These are phyloP conservation scores for Eristalis intricaria DNA, from an alignment of 2,888 invertebrate species.

Conservation along the genomic window DNA sequence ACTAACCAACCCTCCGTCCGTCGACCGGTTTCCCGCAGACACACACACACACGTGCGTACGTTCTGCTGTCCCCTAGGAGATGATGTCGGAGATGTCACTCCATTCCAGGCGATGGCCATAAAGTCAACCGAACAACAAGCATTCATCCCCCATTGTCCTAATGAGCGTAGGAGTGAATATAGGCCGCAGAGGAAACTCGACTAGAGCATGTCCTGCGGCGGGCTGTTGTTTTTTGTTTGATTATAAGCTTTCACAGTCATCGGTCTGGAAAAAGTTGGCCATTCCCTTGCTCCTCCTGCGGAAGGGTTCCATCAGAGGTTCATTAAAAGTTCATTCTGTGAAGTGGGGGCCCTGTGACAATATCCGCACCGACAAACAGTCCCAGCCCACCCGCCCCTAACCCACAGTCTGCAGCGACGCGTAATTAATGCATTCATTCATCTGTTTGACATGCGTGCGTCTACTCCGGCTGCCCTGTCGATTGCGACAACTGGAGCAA, in stretches of 20 bases:
- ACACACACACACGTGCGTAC: background rate
- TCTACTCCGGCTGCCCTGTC: background rate
- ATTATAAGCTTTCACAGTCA: constrained; percentile 3
- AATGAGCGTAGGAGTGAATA: constrained; percentile 5
- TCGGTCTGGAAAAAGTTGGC: background rate
- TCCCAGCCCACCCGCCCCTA: too few species aligned
- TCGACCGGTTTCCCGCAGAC: background rate
- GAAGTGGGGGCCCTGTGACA: background rate
- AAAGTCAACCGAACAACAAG: background rate
- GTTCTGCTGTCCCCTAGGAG: background rate
- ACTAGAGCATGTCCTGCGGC: background rate
- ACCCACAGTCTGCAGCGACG: background rate
- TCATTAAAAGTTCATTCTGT: background rate
- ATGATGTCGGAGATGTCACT: background rate
- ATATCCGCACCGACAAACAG: background rate
- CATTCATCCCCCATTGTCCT: background rate
- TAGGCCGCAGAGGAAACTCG: background rate
- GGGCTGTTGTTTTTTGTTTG: background rate
- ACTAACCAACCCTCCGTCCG: background rate
- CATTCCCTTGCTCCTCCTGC: background rate
- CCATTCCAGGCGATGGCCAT: background rate
- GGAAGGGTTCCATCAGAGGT: background rate
- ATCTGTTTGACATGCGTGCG: constrained; percentile 1
- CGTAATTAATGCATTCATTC: constrained; percentile 7
- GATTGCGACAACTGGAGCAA: background rate